Percentiles rank a stretch among this genome's conserved stretches.
These are phyloP conservation scores for Octonoba sinensis DNA, from an alignment of 2,888 invertebrate species.

Conservation along the genomic window DNA sequence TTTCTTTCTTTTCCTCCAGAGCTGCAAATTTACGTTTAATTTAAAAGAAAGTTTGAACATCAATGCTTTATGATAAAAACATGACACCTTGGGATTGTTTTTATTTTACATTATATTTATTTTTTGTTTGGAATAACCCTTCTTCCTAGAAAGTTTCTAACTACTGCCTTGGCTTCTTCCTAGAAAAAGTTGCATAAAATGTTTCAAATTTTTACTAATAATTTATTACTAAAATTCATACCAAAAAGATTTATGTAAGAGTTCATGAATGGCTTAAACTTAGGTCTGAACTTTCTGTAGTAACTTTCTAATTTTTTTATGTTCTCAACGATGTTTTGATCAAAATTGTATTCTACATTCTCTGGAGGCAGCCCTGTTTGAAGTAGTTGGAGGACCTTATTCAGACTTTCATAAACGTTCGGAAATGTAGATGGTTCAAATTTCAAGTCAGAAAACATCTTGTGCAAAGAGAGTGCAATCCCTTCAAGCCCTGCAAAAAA, in stretches of 20 bases:
- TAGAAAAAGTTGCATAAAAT: not conserved
- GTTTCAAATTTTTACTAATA: not conserved
- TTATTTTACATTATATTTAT: too few species aligned
- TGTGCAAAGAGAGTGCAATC: conserved; percentile 15
- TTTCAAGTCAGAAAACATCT: conserved; percentile 10
- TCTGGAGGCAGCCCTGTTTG: not conserved
- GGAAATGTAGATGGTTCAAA: not conserved
- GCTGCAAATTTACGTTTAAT: too few species aligned
- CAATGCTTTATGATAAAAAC: too few species aligned
- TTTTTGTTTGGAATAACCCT: too few species aligned
- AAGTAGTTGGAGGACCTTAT: not conserved
- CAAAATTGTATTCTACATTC: conserved; percentile 14
- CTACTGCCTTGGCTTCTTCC: not conserved
- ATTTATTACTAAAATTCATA: not conserved
- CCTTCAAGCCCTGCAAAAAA: conserved; percentile 34
- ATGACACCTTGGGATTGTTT: too few species aligned
- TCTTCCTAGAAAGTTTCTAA: not conserved
- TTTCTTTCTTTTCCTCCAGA: too few species aligned
- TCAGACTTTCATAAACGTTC: conserved; percentile 2
- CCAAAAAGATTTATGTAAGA: conserved; percentile 45
- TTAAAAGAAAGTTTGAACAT: too few species aligned
- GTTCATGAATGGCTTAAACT: conserved; percentile 16
- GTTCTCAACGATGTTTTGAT: conserved; percentile 23
- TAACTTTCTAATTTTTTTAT: conserved; percentile 24
- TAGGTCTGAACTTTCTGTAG: conserved; percentile 17